phyloP scores from a whole-genome alignment of 2,797 vertebrate genomes.

The Decapterus maruadsi region DNA sequence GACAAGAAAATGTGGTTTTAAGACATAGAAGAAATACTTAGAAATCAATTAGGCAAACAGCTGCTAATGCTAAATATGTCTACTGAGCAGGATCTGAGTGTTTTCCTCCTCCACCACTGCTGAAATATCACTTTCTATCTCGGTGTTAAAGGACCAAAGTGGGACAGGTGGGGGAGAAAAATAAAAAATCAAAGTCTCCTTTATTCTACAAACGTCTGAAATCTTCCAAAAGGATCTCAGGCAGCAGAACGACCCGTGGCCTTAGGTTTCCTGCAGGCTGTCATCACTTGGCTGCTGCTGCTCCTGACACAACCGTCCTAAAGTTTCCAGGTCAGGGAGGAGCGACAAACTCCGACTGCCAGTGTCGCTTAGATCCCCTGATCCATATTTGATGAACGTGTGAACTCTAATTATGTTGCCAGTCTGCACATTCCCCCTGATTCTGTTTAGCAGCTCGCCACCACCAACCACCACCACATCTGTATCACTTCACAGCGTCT shows the following conservation, averaged over 20 bases:
- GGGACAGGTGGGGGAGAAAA: not conserved
- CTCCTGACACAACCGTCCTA: slow-evolving; percentile 36
- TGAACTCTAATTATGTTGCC: slow-evolving; percentile 66
- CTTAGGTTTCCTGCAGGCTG: slow-evolving; percentile 71
- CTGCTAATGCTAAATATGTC: no score
- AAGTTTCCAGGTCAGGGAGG: slow-evolving; percentile 64
- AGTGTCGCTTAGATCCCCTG: slow-evolving; percentile 33
- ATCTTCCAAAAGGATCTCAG: slow-evolving; percentile 27
- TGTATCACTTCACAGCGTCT: slow-evolving; percentile 26
- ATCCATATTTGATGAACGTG: slow-evolving; percentile 73
- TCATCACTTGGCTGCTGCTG: slow-evolving; percentile 38
- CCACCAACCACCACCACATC: slow-evolving; percentile 24
- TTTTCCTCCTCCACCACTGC: not conserved
- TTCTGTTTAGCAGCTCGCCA: slow-evolving; percentile 52
- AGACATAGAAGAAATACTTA: no score
- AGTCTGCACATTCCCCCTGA: slow-evolving; percentile 51
- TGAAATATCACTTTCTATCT: not conserved
- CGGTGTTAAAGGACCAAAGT: slow-evolving; percentile 18
- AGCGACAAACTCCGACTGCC: slow-evolving; percentile 10
- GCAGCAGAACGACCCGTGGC: slow-evolving; percentile 54
- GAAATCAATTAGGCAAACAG: no score
- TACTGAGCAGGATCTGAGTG: not conserved
- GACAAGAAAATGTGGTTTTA: no score
- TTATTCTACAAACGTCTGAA: slow-evolving; percentile 46
- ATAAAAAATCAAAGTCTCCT: not conserved